phyloP scores from a whole-genome alignment of 2,113 vertebrate species.

The Paracanthobrama guichenoti region DNA sequence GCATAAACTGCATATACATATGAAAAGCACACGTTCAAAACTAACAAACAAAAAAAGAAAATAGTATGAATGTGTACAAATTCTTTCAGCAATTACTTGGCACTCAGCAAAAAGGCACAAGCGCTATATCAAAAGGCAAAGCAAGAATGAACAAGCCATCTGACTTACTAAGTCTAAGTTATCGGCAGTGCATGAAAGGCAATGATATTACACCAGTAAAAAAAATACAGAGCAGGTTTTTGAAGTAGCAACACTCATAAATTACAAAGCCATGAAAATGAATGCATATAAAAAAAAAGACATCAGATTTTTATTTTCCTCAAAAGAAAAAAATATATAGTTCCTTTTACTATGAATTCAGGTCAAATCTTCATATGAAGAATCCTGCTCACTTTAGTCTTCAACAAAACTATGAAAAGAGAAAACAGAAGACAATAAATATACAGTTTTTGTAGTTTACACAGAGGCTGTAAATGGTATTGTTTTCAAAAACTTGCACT shows the following conservation, averaged over 20 bases:
- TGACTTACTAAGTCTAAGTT: constrained; percentile 39
- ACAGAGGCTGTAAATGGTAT: too few species aligned
- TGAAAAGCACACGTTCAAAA: constrained; percentile 39
- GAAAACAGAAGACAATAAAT: not conserved
- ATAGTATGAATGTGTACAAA: constrained; percentile 52
- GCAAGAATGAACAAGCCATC: constrained; percentile 40
- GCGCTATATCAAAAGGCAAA: constrained; percentile 51
- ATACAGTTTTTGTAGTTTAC: not conserved
- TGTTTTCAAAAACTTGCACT: too few species aligned
- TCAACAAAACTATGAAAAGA: constrained; percentile 73
- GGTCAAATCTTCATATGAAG: constrained; percentile 54
- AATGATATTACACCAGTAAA: constrained; percentile 46
- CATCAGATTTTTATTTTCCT: constrained; percentile 43
- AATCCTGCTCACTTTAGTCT: constrained; percentile 41
- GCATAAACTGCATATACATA: constrained; percentile 46
- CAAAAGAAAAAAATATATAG: constrained; percentile 46
- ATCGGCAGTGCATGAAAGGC: constrained; percentile 35
- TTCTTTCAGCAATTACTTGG: constrained; percentile 40
- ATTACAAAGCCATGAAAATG: constrained; percentile 64
- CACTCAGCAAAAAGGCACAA: constrained; percentile 65
- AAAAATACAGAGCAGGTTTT: constrained; percentile 50
- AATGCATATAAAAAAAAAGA: constrained; percentile 61
- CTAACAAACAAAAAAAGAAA: not conserved
- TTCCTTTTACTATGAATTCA: constrained; percentile 41
- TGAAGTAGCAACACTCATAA: constrained; percentile 55